Evolutionary conservation across 2,797 vertebrate species (phyloP), one percentile per base, ranked within the genome.

Genomic region (Chloroceryle inda): DNA sequence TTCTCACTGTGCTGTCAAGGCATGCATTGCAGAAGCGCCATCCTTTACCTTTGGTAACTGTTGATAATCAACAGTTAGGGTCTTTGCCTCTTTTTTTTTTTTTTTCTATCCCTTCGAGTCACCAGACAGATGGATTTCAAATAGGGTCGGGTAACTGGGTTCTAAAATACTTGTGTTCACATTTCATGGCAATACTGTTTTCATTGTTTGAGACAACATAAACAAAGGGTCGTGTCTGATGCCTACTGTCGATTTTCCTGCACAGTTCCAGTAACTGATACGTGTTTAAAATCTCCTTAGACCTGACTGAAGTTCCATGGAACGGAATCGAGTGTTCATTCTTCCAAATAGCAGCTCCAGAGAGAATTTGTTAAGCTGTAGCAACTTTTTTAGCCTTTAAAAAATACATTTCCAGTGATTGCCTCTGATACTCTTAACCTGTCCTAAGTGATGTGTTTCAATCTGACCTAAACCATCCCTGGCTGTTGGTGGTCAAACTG

Each of bases 71-170:
- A 6, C 11, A 47, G 15, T 17, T 22, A 9, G 45, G 27, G 24
- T 40, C 27, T 37, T 61, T 0, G 1, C 22, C 11, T 37, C 38
- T 14, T 15, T 9, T 31, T 31, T n/a, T 63, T 29, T 26, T 40
- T 40, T 29, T 19, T 38, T 26, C 12, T 10, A 38, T 6, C 0
- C 3, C 13, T 13, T 14, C 4, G 6, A 3, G 20, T 26, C 31
- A 40, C 27, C 14, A 53, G 52, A 53, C 64, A 42, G 53, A 67
- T 67, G 47, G 12, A 26, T 69, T 64, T 37, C 9, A 33, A 52
- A 52, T 45, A 31, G 23, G 13, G 27, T 66, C 23, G 38, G 47
- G 29, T 40, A 86, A 44, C 19, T 49, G 44, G 66, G 35, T 81
- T 76, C 20, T 76, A 24, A 86, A 93, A 45, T 58, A 40, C 27